These are phyloP conservation scores for Petrolisthes cinctipes DNA, from an alignment of 2,888 invertebrate genomes.

Conservation along the genomic window DNA sequence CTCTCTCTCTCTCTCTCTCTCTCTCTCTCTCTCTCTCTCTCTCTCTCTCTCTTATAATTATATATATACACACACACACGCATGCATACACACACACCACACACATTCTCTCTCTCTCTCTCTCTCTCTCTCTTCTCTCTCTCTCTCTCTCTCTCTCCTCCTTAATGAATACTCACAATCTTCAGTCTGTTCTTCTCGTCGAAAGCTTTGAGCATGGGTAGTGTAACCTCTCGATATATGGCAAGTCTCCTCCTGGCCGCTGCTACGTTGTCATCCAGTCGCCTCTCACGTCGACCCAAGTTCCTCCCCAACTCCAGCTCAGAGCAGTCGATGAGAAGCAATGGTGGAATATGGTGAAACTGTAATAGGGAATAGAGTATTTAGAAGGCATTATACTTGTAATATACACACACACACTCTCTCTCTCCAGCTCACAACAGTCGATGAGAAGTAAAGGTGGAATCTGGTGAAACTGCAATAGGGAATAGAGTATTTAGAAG, in stretches of 20 bases:
- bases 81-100: background rate
- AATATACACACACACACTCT: no score
- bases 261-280: conserved; percentile 87
- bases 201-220: conserved; percentile 88
- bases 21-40: no score
- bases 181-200: conserved; percentile 85
- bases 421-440: conserved; percentile 90
- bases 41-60: no score
- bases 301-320: conserved; percentile 85
- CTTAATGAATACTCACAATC: conserved; percentile 83
- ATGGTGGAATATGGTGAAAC: conserved; percentile 83
- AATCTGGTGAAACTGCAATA: conserved; percentile 78
- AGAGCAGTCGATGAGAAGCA: conserved; percentile 90
- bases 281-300: conserved; percentile 72
- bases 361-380: conserved; percentile 68
- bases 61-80: background rate
- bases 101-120: background rate
- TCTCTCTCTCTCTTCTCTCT: background rate
- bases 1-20: no score
- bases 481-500: background rate
- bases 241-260: conserved; percentile 86
- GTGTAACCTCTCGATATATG: conserved; percentile 86
- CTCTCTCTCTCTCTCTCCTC: background rate
- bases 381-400: background rate
- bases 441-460: conserved; percentile 88